Conservation (phyloP, 2,888 invertebrate species). For the Patella caerulea region DNA sequence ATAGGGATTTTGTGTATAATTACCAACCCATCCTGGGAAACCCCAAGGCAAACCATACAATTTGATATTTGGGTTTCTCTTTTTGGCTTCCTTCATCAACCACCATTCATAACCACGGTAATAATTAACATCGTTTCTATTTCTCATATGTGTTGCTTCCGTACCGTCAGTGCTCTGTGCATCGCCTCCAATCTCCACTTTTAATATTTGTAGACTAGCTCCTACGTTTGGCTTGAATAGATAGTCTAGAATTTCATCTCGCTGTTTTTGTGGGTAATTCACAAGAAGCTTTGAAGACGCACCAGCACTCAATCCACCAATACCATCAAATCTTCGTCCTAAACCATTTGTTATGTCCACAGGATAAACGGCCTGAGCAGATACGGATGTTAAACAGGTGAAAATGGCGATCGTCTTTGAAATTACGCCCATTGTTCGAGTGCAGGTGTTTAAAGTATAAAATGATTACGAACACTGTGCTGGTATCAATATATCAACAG, state of each 20-base stretch:
- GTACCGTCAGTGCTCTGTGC: conserved; percentile 62
- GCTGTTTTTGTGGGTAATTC: conserved; percentile 63
- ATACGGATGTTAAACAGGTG: too few species aligned
- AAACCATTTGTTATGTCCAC: not conserved
- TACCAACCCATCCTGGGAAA: conserved; percentile 72
- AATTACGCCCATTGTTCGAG: too few species aligned
- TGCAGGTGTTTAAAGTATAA: too few species aligned
- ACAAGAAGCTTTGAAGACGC: conserved; percentile 71
- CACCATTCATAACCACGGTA: conserved; percentile 68
- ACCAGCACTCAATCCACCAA: not conserved
- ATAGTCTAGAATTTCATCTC: conserved; percentile 68
- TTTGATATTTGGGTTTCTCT: conserved; percentile 70
- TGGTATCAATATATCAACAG: too few species aligned
- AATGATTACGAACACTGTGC: too few species aligned
- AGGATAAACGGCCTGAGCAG: not conserved
- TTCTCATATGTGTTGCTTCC: conserved; percentile 68
- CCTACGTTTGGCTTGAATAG: conserved; percentile 70
- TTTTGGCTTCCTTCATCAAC: conserved; percentile 66
- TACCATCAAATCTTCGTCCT: not conserved
- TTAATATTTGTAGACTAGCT: conserved; percentile 69
- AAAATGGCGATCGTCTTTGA: too few species aligned
- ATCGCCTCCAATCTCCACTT: conserved; percentile 72
- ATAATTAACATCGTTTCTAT: conserved; percentile 58
- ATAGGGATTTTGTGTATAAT: conserved; percentile 61
- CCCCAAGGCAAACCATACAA: conserved; percentile 72